Evolutionary conservation across 2,888 invertebrate species (phyloP).

Genomic region (Mythimna vitellina): DNA sequence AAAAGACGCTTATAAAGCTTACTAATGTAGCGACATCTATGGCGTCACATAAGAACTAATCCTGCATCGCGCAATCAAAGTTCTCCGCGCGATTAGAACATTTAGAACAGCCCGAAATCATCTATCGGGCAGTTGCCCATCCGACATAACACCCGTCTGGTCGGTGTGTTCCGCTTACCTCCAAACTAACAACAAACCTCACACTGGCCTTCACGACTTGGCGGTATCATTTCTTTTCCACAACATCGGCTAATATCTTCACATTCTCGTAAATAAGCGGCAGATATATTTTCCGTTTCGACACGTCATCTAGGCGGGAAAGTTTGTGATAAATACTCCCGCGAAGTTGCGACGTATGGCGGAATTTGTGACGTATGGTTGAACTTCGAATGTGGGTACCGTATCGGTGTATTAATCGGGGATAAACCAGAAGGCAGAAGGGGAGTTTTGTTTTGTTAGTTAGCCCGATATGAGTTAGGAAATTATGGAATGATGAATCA

Average conservation of each 20-base stretch:
- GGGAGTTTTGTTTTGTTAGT: background rate
- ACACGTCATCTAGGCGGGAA: conserved; percentile 42
- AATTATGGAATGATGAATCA: conserved; percentile 5
- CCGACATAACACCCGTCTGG: no score
- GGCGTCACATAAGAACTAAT: no score
- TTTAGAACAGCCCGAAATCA: no score
- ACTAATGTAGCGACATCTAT: no score
- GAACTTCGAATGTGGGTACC: conserved; percentile 23
- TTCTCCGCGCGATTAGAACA: no score
- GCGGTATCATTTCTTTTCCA: conserved; percentile 21
- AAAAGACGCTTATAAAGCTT: no score
- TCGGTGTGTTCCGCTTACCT: no score
- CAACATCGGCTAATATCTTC: conserved; percentile 37
- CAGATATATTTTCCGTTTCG: conserved; percentile 42
- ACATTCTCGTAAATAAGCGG: conserved; percentile 28
- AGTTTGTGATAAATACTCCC: conserved; percentile 52
- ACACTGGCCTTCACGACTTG: conserved; percentile 8
- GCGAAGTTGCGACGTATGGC: conserved; percentile 43
- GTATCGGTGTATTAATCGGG: conserved; percentile 41
- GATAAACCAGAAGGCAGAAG: background rate
- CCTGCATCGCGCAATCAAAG: no score
- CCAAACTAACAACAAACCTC: background rate
- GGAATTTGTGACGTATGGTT: conserved; percentile 37
- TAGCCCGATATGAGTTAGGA: background rate
- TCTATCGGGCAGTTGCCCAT: no score